These are phyloP conservation scores for Montipora efflorescens DNA, from an alignment of 64 coral and sea anemone species.

Conservation along the genomic window DNA sequence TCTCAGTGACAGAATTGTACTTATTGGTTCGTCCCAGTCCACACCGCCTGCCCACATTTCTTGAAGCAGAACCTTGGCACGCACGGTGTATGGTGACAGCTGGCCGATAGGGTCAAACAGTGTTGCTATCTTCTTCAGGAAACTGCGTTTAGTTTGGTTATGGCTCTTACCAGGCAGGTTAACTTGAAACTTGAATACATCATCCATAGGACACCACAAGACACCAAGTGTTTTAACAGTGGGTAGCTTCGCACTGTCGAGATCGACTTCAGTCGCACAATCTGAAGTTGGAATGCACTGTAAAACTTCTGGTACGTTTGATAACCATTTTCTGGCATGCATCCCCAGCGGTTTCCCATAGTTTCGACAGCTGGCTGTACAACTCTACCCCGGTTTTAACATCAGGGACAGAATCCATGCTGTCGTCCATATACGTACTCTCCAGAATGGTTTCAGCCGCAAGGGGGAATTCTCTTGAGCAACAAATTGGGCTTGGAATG, in stretches of 20 bases:
- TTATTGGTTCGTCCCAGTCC: constrained; percentile 44
- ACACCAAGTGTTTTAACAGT: background rate
- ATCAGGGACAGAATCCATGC: background rate
- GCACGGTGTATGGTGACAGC: background rate
- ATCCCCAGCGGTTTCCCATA: constrained; percentile 26
- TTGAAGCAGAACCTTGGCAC: background rate
- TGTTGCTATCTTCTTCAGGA: constrained; percentile 1
- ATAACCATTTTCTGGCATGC: constrained; percentile 28
- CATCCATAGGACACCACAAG: background rate
- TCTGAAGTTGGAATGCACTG: constrained; percentile 3
- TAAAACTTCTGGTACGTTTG: constrained; percentile 8
- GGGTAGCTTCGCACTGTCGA: background rate
- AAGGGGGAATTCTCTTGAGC: background rate
- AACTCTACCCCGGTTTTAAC: constrained; percentile 32
- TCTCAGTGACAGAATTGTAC: background rate
- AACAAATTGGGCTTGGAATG: constrained; percentile 46
- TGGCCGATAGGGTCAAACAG: constrained; percentile 68
- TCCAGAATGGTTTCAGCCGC: background rate
- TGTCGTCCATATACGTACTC: background rate
- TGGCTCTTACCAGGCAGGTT: background rate
- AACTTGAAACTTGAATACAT: constrained; percentile 19
- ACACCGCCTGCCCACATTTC: constrained; percentile 40
- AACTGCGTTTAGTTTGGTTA: background rate
- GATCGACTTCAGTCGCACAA: constrained; percentile 29
- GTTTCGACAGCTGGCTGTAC: constrained; percentile 25